phyloP scores from a whole-genome alignment of 2,888 invertebrate genomes.

The Standfussiana lucernea region DNA sequence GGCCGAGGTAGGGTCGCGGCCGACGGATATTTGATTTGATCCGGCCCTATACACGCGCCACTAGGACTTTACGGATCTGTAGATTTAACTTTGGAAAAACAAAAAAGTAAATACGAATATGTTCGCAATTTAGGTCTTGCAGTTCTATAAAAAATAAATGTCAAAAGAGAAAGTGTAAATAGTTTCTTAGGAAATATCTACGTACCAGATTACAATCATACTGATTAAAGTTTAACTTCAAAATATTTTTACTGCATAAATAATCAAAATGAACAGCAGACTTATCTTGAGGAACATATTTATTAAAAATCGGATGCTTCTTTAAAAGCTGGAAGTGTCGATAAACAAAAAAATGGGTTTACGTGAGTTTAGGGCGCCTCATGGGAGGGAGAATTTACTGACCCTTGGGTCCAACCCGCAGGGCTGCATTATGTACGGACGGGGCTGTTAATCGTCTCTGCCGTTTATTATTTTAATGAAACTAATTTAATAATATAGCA shows the following conservation, averaged over 20 bases:
- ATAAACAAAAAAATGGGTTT: slow-evolving; percentile 48
- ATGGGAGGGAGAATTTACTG: slow-evolving; percentile 54
- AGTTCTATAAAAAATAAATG: neutral
- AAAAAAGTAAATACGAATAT: neutral
- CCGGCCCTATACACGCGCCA: slow-evolving; percentile 48
- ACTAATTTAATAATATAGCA: slow-evolving; percentile 52
- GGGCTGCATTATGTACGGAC: slow-evolving; percentile 61
- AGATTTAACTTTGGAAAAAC: neutral
- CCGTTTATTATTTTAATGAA: slow-evolving; percentile 64
- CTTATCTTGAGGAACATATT: neutral
- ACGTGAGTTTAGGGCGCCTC: slow-evolving; percentile 38
- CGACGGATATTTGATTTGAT: slow-evolving; percentile 69
- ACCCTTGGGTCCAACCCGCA: slow-evolving; percentile 54
- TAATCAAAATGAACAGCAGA: neutral
- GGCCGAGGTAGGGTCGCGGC: slow-evolving; percentile 54
- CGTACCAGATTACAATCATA: neutral
- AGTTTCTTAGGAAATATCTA: neutral
- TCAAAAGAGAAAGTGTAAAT: neutral
- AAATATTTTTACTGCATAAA: neutral
- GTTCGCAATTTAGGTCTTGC: neutral
- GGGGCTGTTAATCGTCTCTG: slow-evolving; percentile 53
- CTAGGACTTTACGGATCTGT: neutral
- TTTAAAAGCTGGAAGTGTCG: slow-evolving; percentile 7
- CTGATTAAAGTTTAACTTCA: neutral
- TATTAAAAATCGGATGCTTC: neutral